Conservation (phyloP, 1,140 invertebrate species). For the Musca domestica region DNA sequence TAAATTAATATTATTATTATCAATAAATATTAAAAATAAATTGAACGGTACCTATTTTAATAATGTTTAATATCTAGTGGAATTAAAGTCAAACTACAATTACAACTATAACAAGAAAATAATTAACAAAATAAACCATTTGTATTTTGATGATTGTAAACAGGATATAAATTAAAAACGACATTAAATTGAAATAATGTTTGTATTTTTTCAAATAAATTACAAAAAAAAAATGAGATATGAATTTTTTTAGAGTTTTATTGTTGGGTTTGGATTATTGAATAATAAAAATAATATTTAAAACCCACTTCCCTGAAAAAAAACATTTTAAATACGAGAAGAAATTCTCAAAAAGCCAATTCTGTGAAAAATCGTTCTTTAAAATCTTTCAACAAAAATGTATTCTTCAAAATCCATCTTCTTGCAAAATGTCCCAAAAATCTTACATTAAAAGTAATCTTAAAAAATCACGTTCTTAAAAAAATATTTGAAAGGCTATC, state of each 20-base stretch:
- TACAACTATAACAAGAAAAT: neutral
- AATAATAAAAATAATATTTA: too few relatives aligned
- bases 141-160: slow-evolving; percentile 18
- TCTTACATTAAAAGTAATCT: too few relatives aligned
- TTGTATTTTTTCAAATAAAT: slow-evolving; percentile 19
- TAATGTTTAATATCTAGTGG: slow-evolving; percentile 11
- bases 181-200: slow-evolving; percentile 2
- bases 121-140: neutral
- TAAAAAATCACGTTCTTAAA: too few relatives aligned
- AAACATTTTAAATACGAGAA: too few relatives aligned
- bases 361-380: too few relatives aligned
- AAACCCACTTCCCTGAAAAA: too few relatives aligned
- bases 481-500: too few relatives aligned
- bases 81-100: neutral
- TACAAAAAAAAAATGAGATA: neutral
- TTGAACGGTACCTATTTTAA: slow-evolving; percentile 19
- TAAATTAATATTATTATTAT: neutral
- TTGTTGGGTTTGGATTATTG: too few relatives aligned
- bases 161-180: neutral
- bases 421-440: too few relatives aligned
- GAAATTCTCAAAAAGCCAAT: too few relatives aligned
- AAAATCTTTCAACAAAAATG: too few relatives aligned
- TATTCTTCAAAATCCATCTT: too few relatives aligned
- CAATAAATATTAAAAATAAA: slow-evolving; percentile 9
- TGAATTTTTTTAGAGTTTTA: neutral